phyloP scores from a whole-genome alignment of 2,113 vertebrate species.

The Empidonax alnorum region DNA sequence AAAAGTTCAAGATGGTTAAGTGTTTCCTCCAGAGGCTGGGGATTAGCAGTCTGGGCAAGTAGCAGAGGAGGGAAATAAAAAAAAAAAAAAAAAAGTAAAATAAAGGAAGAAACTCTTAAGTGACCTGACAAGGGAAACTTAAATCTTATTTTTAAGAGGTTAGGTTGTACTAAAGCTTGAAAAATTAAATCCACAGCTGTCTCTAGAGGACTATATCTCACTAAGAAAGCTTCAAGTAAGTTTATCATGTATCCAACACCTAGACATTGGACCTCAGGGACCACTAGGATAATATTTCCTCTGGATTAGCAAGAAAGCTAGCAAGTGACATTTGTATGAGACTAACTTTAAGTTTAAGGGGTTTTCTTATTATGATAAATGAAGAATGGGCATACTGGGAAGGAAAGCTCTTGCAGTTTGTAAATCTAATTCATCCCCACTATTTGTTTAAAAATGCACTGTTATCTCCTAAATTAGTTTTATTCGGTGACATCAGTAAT shows the following conservation, averaged over 20 bases:
- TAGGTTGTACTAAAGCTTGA: slow-evolving; percentile 74
- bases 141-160: slow-evolving; percentile 80
- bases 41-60: slow-evolving; percentile 75
- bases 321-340: slow-evolving; percentile 73
- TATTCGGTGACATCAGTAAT: slow-evolving; percentile 41
- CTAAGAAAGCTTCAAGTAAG: slow-evolving; percentile 75
- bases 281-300: slow-evolving; percentile 79
- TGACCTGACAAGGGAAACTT: slow-evolving; percentile 78
- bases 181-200: slow-evolving; percentile 74
- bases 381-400: slow-evolving; percentile 50
- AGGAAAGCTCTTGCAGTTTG: slow-evolving; percentile 58
- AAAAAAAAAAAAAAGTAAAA: slow-evolving; percentile 53
- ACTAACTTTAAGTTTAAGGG: slow-evolving; percentile 50
- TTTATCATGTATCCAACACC: slow-evolving; percentile 84
- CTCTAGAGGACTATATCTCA: slow-evolving; percentile 78
- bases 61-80: slow-evolving; percentile 60
- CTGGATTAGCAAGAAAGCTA: slow-evolving; percentile 78
- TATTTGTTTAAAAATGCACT: slow-evolving; percentile 26
- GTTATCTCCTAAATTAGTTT: slow-evolving; percentile 49
- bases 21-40: slow-evolving; percentile 44
- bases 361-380: slow-evolving; percentile 75
- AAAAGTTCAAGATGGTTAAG: slow-evolving; percentile 55
- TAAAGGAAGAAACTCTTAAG: slow-evolving; percentile 76
- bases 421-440: slow-evolving; percentile 15
- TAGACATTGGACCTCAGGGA: slow-evolving; percentile 79